Evolutionary conservation across 2,113 vertebrate species (phyloP).

Genomic region (Electrona antarctica): DNA sequence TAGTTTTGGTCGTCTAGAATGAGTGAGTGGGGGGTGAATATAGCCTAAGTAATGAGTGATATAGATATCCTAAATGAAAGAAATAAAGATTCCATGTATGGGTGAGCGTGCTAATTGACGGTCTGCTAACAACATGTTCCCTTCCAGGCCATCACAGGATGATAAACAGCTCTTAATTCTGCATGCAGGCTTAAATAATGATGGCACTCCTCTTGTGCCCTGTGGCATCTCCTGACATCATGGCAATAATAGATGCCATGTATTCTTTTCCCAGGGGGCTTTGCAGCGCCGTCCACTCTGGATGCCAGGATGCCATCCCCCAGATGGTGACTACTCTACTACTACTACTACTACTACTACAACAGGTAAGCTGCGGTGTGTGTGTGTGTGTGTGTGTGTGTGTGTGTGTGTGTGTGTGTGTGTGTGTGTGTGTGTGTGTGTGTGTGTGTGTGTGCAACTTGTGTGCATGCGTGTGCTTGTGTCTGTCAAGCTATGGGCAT

Average conservation of each 20-base stretch:
- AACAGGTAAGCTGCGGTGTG: constrained; percentile 48
- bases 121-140: too few species aligned
- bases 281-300: constrained; percentile 35
- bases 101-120: too few species aligned
- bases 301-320: neutral
- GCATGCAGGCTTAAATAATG: too few species aligned
- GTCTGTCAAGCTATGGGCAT: too few species aligned
- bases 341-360: neutral
- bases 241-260: constrained; percentile 33
- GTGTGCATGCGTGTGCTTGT: neutral
- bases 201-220: constrained; percentile 6
- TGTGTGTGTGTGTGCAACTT: neutral
- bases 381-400: constrained; percentile 3
- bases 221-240: constrained; percentile 30
- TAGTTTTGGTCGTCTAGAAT: neutral
- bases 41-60: neutral
- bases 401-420: constrained; percentile 1
- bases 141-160: neutral
- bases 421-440: neutral
- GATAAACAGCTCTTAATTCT: too few species aligned
- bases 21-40: neutral
- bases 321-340: constrained; percentile 50
- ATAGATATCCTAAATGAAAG: constrained; percentile 18
- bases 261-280: constrained; percentile 44
- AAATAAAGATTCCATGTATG: neutral